These are phyloP conservation scores for Aricia agestis DNA, from an alignment of 1,140 invertebrate species.

Conservation along the genomic window DNA sequence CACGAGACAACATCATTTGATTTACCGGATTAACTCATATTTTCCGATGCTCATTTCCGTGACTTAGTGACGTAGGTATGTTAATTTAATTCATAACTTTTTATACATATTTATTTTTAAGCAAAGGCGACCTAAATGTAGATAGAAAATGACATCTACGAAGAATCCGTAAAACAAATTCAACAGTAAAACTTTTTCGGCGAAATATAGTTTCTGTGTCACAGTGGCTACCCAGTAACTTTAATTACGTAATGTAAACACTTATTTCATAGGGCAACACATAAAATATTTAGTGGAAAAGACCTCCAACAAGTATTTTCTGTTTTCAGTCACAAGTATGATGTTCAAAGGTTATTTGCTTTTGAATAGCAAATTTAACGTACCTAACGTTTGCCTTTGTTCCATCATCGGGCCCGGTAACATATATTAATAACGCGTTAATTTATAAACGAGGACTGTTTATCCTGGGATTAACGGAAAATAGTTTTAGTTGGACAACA, in stretches of 20 bases:
- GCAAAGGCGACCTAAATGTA: no score
- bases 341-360: constrained; percentile 4
- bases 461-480: constrained; percentile 73
- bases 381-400: background rate
- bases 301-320: background rate
- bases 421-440: constrained; percentile 75
- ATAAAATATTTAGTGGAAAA: background rate
- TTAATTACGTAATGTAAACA: background rate
- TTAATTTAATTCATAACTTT: background rate
- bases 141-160: no score
- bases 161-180: no score
- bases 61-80: background rate
- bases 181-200: no score
- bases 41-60: background rate
- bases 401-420: constrained; percentile 63
- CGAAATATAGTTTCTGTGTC: no score
- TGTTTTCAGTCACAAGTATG: constrained; percentile 1
- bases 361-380: constrained; percentile 15
- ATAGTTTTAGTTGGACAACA: constrained; percentile 75
- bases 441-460: constrained; percentile 74
- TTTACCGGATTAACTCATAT: constrained; percentile 27
- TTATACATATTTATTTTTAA: background rate
- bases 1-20: constrained; percentile 30
- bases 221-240: background rate
- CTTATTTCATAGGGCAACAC: background rate